These are phyloP conservation scores for Axis porcinus DNA, from an alignment of 2,113 vertebrate genomes.

Conservation along the genomic window DNA sequence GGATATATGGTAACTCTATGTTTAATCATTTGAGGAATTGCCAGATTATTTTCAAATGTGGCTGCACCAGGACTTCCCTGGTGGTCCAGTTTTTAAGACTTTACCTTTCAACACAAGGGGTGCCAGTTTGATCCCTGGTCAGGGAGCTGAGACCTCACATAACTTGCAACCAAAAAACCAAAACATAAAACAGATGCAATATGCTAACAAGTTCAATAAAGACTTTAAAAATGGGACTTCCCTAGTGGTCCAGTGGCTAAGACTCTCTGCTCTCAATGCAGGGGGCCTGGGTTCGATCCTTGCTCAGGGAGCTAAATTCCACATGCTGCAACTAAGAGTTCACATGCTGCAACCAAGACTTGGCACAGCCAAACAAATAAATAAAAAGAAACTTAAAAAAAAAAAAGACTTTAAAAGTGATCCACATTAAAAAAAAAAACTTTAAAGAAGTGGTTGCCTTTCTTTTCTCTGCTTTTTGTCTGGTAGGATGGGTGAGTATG, in stretches of 20 bases:
- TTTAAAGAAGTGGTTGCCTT: not conserved
- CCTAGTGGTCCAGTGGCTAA: not conserved
- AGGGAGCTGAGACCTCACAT: not conserved
- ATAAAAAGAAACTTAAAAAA: not conserved
- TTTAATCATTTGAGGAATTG: not conserved
- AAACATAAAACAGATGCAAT: not conserved
- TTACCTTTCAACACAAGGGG: not conserved
- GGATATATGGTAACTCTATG: not conserved
- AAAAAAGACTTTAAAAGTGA: not conserved
- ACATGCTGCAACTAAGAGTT: not conserved
- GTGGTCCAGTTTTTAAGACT: not conserved
- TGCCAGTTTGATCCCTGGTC: not conserved
- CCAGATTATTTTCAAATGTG: not conserved
- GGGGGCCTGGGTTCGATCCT: not conserved
- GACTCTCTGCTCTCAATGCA: not conserved
- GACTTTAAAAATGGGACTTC: not conserved
- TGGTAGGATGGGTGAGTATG: not conserved
- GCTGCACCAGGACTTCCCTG: not conserved
- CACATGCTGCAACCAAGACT: not conserved
- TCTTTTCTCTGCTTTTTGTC: not conserved
- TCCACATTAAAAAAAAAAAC: not conserved
- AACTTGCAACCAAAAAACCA: not conserved
- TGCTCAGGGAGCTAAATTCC: not conserved
- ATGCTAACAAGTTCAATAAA: not conserved
- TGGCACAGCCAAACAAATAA: not conserved